A percentile compares a stretch with the other conserved stretches of the same genome.
These are phyloP conservation scores for Megatriorchis doriae DNA, from an alignment of 2,113 vertebrate species.

Conservation along the genomic window DNA sequence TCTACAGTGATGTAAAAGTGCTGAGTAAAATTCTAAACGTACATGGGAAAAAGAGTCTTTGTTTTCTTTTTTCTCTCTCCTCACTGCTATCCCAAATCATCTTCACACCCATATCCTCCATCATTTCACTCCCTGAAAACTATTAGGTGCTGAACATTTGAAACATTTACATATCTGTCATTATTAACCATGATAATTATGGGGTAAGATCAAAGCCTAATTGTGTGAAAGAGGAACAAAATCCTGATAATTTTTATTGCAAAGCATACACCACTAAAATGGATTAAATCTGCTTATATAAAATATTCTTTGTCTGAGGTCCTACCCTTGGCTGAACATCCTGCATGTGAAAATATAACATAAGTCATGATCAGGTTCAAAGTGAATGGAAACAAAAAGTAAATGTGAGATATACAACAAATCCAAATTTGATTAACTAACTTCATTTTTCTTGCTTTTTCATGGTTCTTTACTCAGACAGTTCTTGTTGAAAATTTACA, in stretches of 20 bases:
- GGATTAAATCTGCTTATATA: neutral
- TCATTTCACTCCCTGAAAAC: neutral
- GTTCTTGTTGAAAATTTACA: neutral
- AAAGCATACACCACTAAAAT: neutral
- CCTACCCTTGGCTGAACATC: neutral
- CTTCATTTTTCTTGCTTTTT: neutral
- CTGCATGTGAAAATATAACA: neutral
- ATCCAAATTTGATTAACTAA: neutral
- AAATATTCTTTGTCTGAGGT: neutral
- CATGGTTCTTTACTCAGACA: neutral
- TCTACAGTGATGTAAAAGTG: neutral
- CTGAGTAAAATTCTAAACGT: neutral
- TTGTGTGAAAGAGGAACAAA: neutral
- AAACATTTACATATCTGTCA: neutral
- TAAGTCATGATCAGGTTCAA: neutral
- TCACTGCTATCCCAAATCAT: neutral
- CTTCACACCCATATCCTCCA: neutral
- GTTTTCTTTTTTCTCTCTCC: neutral
- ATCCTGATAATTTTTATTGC: neutral
- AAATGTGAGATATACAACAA: neutral
- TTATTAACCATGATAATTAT: neutral
- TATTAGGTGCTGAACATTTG: neutral
- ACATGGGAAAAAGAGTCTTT: neutral
- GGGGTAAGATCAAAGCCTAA: neutral
- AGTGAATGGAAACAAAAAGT: neutral